A percentile compares a stretch with the other conserved stretches of the same genome.
Evolutionary conservation across 2,888 invertebrate genomes (phyloP).

Genomic region (Sarcophaga caerulescens): DNA sequence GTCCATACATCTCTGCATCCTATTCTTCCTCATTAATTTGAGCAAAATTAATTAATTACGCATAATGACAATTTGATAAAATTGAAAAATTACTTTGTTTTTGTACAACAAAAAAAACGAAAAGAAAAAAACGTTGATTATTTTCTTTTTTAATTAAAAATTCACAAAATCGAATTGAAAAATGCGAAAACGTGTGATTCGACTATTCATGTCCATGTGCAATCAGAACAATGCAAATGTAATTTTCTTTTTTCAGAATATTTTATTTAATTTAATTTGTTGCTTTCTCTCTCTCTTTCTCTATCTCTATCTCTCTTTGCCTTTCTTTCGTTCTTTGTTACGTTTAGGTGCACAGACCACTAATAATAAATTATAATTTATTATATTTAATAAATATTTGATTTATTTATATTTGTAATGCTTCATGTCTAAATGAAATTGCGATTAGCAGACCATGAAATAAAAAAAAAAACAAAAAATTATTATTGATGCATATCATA

Average conservation of each 20-base stretch:
- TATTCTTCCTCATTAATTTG: too few relatives aligned
- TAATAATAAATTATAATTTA: conserved; percentile 59
- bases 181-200: conserved; percentile 18
- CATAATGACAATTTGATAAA: conserved; percentile 79
- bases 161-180: conserved; percentile 68
- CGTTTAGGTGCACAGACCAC: conserved; percentile 31
- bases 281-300: too few relatives aligned
- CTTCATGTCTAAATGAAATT: conserved; percentile 49
- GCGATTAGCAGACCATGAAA: conserved; percentile 61
- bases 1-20: too few relatives aligned
- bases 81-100: conserved; percentile 79
- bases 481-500: conserved; percentile 1
- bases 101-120: conserved; percentile 71
- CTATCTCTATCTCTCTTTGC: too few relatives aligned
- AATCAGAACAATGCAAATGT: conserved; percentile 29
- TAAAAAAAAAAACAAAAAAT: background rate
- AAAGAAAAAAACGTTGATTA: conserved; percentile 72
- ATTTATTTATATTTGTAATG: conserved; percentile 55
- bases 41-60: conserved; percentile 75
- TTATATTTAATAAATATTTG: conserved; percentile 65
- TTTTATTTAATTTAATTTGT: conserved; percentile 11
- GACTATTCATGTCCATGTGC: background rate
- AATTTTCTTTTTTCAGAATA: background rate
- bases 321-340: conserved; percentile 1
- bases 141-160: conserved; percentile 79